A percentile compares a stretch with the other conserved stretches of the same genome.
Conservation (phyloP, 2,797 vertebrate genomes). For the Xerus rutilus region DNA sequence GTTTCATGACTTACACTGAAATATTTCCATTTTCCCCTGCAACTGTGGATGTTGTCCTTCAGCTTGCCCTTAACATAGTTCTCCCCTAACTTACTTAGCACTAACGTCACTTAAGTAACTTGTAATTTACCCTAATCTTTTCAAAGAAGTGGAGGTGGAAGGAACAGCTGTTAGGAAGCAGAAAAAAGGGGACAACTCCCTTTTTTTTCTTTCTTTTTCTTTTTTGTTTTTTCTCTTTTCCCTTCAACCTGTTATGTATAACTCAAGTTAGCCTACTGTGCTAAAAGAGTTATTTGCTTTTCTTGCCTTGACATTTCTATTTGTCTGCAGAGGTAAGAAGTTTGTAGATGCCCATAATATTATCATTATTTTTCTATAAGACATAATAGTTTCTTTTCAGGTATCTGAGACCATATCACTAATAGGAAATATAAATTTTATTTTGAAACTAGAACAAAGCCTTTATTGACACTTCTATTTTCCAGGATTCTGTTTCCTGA, state of each 20-base stretch:
- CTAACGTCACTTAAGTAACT: not conserved
- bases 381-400: slow-evolving; percentile 9
- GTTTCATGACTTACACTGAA: slow-evolving; percentile 35
- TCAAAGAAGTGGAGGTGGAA: not conserved
- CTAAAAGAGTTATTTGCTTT: slow-evolving; percentile 44
- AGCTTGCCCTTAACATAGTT: not conserved
- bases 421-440: slow-evolving; percentile 48
- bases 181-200: not conserved
- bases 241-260: not conserved
- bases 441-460: slow-evolving; percentile 9
- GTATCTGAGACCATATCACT: slow-evolving; percentile 24
- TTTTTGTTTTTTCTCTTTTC: not conserved
- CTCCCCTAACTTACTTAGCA: not conserved
- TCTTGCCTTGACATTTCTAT: slow-evolving; percentile 26
- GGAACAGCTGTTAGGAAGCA: not conserved
- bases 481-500: slow-evolving; percentile 33
- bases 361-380: not conserved
- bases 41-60: not conserved
- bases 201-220: not conserved
- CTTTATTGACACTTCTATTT: not conserved
- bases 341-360: slow-evolving; percentile 38
- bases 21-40: not conserved
- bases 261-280: not conserved
- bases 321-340: not conserved
- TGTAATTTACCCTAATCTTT: not conserved